These are phyloP conservation scores for Brotula barbata DNA, from an alignment of 2,797 vertebrate species.

Conservation along the genomic window DNA sequence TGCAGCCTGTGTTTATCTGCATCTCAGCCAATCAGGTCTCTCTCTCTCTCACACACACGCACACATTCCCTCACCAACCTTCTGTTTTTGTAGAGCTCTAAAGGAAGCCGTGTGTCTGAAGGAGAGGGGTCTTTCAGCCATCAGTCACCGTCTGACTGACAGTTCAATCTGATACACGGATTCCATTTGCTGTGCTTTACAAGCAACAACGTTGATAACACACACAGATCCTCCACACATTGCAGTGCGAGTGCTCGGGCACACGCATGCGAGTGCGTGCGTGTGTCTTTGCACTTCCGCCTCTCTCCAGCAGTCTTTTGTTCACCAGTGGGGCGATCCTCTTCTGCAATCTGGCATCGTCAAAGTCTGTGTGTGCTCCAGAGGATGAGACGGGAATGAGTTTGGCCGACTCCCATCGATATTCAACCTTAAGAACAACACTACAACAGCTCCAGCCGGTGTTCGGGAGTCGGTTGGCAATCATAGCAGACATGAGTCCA, in stretches of 20 bases:
- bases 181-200: conserved; percentile 71
- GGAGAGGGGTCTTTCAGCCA: conserved; percentile 61
- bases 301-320: conserved; percentile 60
- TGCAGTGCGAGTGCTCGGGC: conserved; percentile 4
- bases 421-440: conserved; percentile 48
- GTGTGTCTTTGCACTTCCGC: conserved; percentile 21
- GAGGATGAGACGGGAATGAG: conserved; percentile 54
- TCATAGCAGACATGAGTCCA: conserved; percentile 29
- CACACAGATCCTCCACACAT: conserved; percentile 45
- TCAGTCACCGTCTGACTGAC: conserved; percentile 74
- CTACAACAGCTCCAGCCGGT: conserved; percentile 7
- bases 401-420: conserved; percentile 38
- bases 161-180: conserved; percentile 76
- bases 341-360: conserved; percentile 64
- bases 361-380: conserved; percentile 32
- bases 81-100: conserved; percentile 14
- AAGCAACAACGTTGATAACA: conserved; percentile 57
- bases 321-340: conserved; percentile 56
- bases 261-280: neutral
- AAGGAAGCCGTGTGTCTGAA: conserved; percentile 47
- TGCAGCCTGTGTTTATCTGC: conserved; percentile 40
- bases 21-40: conserved; percentile 36
- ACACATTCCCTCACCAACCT: conserved; percentile 1
- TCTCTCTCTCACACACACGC: neutral
- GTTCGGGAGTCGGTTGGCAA: conserved; percentile 28